phyloP scores from a whole-genome alignment of 2,797 vertebrate genomes.

The Falco biarmicus region DNA sequence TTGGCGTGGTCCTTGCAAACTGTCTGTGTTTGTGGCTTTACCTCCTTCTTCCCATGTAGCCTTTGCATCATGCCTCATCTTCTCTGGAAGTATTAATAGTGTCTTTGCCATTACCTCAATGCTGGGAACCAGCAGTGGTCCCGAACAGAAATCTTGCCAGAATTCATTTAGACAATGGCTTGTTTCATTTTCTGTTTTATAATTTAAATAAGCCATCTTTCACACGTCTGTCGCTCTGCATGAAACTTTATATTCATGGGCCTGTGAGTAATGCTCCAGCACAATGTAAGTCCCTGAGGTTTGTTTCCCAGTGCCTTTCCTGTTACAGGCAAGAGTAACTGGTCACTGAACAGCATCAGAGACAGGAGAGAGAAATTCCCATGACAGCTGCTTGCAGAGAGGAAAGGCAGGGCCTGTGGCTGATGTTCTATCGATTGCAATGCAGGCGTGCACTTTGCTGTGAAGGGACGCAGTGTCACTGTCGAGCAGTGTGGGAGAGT shows the following conservation, averaged over 20 bases:
- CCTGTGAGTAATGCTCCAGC: neutral
- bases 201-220: neutral
- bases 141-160: neutral
- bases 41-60: neutral
- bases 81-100: neutral
- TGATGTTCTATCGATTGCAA: neutral
- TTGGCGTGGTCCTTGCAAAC: neutral
- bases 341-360: neutral
- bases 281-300: neutral
- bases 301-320: neutral
- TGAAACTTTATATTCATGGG: neutral
- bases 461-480: neutral
- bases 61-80: neutral
- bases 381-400: neutral
- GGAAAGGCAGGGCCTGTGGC: neutral
- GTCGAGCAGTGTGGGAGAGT: neutral
- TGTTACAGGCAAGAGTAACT: neutral
- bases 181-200: neutral
- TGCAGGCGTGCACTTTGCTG: neutral
- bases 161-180: neutral
- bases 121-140: neutral
- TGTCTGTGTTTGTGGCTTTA: neutral
- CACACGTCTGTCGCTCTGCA: neutral
- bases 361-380: neutral
- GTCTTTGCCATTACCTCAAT: neutral